These are phyloP conservation scores for Trachops cirrhosus DNA, from an alignment of 2,797 vertebrate genomes.

Conservation along the genomic window DNA sequence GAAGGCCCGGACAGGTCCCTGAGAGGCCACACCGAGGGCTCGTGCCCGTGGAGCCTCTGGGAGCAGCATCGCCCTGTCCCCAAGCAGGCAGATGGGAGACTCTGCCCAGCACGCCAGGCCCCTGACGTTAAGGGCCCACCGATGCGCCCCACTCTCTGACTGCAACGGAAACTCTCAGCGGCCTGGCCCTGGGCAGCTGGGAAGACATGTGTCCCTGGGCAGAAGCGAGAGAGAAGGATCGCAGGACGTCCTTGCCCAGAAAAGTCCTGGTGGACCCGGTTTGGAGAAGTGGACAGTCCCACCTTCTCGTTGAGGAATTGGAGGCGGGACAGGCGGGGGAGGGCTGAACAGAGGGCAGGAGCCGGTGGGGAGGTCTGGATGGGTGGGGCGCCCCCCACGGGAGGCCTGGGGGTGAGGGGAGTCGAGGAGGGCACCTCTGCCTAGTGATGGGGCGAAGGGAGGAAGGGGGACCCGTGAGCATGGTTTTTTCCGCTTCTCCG, in stretches of 20 bases:
- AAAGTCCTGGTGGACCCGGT: fast-evolving
- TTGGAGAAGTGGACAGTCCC: fast-evolving
- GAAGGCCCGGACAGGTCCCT: fast-evolving
- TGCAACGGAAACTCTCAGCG: background rate
- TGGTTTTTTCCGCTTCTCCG: too few species aligned
- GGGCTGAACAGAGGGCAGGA: background rate
- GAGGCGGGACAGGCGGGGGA: fast-evolving
- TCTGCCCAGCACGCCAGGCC: background rate
- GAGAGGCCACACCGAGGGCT: fast-evolving
- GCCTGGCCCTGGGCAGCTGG: fast-evolving
- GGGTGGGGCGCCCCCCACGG: too few species aligned
- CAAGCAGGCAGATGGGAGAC: fast-evolving
- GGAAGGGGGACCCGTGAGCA: fast-evolving
- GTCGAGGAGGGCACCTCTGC: fast-evolving
- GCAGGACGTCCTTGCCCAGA: fast-evolving
- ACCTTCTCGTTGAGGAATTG: fast-evolving
- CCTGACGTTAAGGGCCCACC: background rate
- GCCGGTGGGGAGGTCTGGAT: fast-evolving
- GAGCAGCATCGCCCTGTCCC: background rate
- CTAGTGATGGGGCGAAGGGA: background rate
- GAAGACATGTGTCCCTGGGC: fast-evolving
- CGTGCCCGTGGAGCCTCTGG: fast-evolving
- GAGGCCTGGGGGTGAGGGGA: fast-evolving
- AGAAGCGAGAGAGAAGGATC: background rate
- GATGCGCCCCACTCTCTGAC: fast-evolving